Evolutionary conservation across 2,888 invertebrate genomes (phyloP).

Genomic region (Drosophila acutilabella): DNA sequence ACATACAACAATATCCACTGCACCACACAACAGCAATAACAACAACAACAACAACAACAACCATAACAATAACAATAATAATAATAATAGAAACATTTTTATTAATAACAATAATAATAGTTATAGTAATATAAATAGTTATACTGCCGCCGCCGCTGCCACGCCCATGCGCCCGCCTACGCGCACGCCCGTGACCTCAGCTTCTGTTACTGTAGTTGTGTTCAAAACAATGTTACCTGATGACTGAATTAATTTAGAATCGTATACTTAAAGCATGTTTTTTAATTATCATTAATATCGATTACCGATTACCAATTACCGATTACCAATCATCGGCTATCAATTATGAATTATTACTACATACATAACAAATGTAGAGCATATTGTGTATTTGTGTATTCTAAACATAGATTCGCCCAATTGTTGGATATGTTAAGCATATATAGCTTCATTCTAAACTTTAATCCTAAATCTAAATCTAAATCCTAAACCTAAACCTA

Average conservation of each 20-base stretch:
- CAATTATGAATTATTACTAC: conserved; percentile 58
- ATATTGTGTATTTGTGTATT: conserved; percentile 27
- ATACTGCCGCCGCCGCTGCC: conserved; percentile 53
- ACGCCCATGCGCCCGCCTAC: conserved; percentile 58
- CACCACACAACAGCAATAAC: conserved; percentile 44
- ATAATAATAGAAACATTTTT: conserved; percentile 32
- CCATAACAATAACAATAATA: conserved; percentile 23
- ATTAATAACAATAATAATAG: conserved; percentile 43
- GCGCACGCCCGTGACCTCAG: conserved; percentile 75
- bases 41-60: conserved; percentile 38
- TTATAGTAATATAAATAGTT: conserved; percentile 54
- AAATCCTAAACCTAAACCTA: conserved; percentile 24
- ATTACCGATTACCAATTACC: conserved; percentile 54
- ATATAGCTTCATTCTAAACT: conserved; percentile 4
- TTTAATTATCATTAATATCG: conserved; percentile 50
- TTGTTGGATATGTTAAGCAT: conserved; percentile 17
- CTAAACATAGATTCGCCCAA: conserved; percentile 10
- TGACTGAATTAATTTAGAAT: conserved; percentile 85
- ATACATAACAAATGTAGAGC: conserved; percentile 52
- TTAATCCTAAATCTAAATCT: conserved; percentile 16
- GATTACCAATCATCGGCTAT: conserved; percentile 32
- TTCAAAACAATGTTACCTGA: conserved; percentile 86
- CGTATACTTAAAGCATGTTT: conserved; percentile 78
- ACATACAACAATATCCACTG: conserved; percentile 41
- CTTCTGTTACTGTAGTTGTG: conserved; percentile 86